phyloP scores from a whole-genome alignment of 2,113 vertebrate genomes.

The Tetrao urogallus region DNA sequence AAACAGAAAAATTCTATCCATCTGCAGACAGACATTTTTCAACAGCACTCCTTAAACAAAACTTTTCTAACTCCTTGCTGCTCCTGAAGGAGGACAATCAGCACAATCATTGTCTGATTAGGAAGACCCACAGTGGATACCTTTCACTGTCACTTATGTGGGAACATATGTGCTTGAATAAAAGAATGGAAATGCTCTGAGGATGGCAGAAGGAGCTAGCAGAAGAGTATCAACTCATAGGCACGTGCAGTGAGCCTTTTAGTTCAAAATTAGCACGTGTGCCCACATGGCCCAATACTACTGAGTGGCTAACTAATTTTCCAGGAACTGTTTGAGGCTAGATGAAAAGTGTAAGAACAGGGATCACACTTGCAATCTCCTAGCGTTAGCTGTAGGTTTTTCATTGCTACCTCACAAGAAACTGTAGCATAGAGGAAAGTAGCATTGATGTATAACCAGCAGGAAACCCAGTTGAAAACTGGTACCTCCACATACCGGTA shows the following conservation, averaged over 20 bases:
- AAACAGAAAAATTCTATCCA: not conserved
- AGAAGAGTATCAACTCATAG: not conserved
- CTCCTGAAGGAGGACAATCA: fast-evolving
- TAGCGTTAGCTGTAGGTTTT: not conserved
- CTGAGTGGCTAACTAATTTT: not conserved
- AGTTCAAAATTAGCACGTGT: not conserved
- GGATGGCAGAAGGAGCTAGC: not conserved
- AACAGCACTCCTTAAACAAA: not conserved
- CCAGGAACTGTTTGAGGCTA: not conserved
- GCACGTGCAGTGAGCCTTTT: not conserved
- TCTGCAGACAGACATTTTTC: not conserved
- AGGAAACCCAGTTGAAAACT: fast-evolving
- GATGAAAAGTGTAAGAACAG: not conserved
- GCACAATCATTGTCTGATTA: fast-evolving
- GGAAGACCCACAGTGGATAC: not conserved
- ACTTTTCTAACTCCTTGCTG: not conserved
- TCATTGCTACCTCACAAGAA: not conserved
- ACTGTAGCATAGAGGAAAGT: not conserved
- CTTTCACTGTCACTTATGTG: not conserved
- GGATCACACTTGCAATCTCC: not conserved
- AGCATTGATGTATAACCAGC: not conserved
- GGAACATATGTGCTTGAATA: fast-evolving
- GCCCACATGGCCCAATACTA: not conserved
- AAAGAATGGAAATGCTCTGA: not conserved
- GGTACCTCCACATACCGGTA: not conserved